Percentiles rank a stretch among this genome's conserved stretches.
These are phyloP conservation scores for Anthopleura xanthogrammica DNA, from an alignment of 92 coral and sea anemone genomes.

Conservation along the genomic window DNA sequence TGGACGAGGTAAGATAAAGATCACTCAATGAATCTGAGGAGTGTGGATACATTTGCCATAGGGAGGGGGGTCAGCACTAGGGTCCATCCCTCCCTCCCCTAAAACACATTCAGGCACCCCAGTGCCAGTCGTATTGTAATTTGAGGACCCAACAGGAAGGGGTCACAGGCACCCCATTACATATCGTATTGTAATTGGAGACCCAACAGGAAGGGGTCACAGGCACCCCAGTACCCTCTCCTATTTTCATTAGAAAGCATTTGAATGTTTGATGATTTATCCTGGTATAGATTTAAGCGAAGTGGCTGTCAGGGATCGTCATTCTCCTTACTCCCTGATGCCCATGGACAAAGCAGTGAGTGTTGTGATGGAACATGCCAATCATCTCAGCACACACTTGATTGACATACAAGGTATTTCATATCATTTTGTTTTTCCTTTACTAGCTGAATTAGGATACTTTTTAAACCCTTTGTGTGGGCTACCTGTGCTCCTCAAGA, in stretches of 20 bases:
- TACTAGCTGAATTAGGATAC: too few relatives aligned
- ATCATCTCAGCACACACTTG: conserved; percentile 27
- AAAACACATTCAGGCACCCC: background rate
- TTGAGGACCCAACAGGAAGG: background rate
- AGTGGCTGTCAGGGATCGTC: conserved; percentile 93
- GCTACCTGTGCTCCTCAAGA: too few relatives aligned
- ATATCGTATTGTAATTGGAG: background rate
- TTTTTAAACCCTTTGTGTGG: too few relatives aligned
- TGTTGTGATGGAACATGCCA: conserved; percentile 54
- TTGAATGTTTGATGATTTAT: background rate
- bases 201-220: background rate
- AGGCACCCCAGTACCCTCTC: background rate
- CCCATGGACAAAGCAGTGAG: conserved; percentile 78
- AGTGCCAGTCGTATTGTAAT: background rate
- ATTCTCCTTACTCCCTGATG: conserved; percentile 85
- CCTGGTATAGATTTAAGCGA: conserved; percentile 55
- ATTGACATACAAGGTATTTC: conserved; percentile 29
- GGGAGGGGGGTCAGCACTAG: too few relatives aligned
- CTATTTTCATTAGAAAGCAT: background rate
- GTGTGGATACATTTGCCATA: background rate
- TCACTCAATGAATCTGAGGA: background rate
- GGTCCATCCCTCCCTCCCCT: too few relatives aligned
- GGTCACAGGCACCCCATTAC: background rate
- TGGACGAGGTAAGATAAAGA: conserved; percentile 25
- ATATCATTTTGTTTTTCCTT: background rate